These are phyloP conservation scores for Drosophila fuyamai DNA, from an alignment of 1,140 invertebrate species.

Conservation along the genomic window DNA sequence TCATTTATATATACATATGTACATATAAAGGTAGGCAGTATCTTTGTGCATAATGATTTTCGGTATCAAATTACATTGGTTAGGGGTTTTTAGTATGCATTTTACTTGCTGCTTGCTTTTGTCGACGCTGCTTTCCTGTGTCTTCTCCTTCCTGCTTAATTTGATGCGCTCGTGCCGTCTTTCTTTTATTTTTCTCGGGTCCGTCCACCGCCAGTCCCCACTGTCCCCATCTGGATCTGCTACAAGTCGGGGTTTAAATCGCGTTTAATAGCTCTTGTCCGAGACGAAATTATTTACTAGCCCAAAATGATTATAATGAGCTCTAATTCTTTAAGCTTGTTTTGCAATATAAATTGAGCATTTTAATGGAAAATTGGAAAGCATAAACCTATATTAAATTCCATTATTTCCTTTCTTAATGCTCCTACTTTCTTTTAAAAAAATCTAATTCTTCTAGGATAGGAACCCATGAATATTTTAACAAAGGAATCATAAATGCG, in stretches of 20 bases:
- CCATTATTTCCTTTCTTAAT: too few relatives aligned
- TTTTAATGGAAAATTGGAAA: neutral
- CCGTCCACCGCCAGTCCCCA: constrained; percentile 33
- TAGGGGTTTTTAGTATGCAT: constrained; percentile 80
- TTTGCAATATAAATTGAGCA: constrained; percentile 8
- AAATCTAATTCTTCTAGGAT: too few relatives aligned
- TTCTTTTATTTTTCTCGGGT: constrained; percentile 24
- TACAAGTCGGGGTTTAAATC: constrained; percentile 35
- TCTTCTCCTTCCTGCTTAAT: constrained; percentile 63
- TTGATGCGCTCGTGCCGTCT: constrained; percentile 75
- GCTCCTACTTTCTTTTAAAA: too few relatives aligned
- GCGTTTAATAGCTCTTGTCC: constrained; percentile 63
- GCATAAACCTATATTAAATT: neutral
- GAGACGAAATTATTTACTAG: constrained; percentile 72
- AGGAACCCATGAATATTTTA: too few relatives aligned
- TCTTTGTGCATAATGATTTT: constrained; percentile 77
- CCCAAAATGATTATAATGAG: constrained; percentile 63
- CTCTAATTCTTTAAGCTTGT: constrained; percentile 52
- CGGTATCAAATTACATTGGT: constrained; percentile 81
- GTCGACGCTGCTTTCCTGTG: constrained; percentile 41
- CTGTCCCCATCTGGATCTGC: constrained; percentile 37
- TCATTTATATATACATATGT: constrained; percentile 12
- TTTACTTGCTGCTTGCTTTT: constrained; percentile 69
- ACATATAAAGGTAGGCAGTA: constrained; percentile 16
- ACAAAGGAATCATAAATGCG: too few relatives aligned